Base-by-base conservation (phyloP, 2,113 vertebrate species). In the Dasypus novemcinctus region DNA sequence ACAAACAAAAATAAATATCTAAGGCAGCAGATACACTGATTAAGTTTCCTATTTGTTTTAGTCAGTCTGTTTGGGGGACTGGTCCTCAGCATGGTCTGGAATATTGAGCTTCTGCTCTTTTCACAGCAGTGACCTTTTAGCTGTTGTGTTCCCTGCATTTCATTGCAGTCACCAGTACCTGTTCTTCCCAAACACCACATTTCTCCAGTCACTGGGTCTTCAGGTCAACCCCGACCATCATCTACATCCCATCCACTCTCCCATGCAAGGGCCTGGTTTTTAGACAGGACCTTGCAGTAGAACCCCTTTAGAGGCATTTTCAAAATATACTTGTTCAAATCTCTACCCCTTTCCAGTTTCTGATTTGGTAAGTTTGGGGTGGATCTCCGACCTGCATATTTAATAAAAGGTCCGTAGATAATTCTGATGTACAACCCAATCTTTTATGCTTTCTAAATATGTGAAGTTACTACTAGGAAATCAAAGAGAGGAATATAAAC, bases 21-120 rank as follows among this genome's bases (percentile, higher is more conserved):
- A 33, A 43, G 29, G 29, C 57, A 64, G 4, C 86, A 23, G 52
- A 36, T 64, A 49, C 6, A 36, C 31, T 18, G 33, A 71, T 41
- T 68, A 27, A 80, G 10, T 23, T 68, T 90, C 41, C 79, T 63
- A 52, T 46, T 90, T 87, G 15, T 80, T 92, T 71, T 23, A 59
- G n/a, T 43, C 2, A 63, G 8, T 90, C 18, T 25, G 25, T 81
- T 57, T 59, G 11, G n/a, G n/a, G 15, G 29, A 57, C 9, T 95
- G 54, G 41, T 84, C 41, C n/a, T 79, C 46, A 54, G 20, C 1
- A 1, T 29, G 13, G 31, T 72, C 71, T 76, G 49, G 57, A 64
- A 87, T 71, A 69, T 69, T 87, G 27, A 93, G 54, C 15, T 57
- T 78, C 59, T 92, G 83, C 63, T 86, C 59, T 90, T 87, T 80